These are phyloP conservation scores for Wasmannia auropunctata DNA, from an alignment of 1,140 invertebrate species.

Conservation along the genomic window DNA sequence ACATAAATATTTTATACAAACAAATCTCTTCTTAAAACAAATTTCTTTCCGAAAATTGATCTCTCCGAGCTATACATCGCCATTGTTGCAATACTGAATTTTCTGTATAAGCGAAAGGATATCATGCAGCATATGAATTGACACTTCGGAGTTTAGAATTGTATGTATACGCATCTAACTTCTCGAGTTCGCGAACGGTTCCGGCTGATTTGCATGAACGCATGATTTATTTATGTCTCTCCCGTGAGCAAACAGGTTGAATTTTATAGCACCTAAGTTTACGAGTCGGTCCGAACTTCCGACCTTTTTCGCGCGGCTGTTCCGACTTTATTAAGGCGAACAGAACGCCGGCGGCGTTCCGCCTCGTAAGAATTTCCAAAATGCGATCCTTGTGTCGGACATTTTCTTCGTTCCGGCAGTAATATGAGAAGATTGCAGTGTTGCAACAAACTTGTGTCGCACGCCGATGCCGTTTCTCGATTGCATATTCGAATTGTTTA, in stretches of 20 bases:
- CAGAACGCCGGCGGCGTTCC: not conserved
- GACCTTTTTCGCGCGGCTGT: conserved; percentile 34
- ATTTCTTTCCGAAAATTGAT: not conserved
- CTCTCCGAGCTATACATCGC: not conserved
- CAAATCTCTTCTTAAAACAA: not conserved
- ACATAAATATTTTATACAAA: too few relatives aligned
- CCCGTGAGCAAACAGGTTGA: conserved; percentile 70
- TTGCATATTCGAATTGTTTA: not conserved
- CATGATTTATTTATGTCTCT: conserved; percentile 76
- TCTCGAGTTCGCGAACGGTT: conserved; percentile 16
- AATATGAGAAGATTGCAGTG: not conserved
- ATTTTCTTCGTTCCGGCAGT: not conserved
- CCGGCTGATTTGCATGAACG: conserved; percentile 69
- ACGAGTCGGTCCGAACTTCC: conserved; percentile 64
- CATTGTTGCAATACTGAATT: conserved; percentile 6
- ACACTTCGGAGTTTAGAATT: conserved; percentile 23
- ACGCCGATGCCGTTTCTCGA: not conserved
- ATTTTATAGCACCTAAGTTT: conserved; percentile 76
- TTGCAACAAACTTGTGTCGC: not conserved
- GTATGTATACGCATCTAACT: not conserved
- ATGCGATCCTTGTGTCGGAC: not conserved
- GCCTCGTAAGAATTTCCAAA: conserved; percentile 32
- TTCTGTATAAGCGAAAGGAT: not conserved
- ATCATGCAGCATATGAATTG: conserved; percentile 24
- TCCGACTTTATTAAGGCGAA: conserved; percentile 37